phyloP scores from a whole-genome alignment of 2,113 vertebrate species.

The Trematomus loennbergii region DNA sequence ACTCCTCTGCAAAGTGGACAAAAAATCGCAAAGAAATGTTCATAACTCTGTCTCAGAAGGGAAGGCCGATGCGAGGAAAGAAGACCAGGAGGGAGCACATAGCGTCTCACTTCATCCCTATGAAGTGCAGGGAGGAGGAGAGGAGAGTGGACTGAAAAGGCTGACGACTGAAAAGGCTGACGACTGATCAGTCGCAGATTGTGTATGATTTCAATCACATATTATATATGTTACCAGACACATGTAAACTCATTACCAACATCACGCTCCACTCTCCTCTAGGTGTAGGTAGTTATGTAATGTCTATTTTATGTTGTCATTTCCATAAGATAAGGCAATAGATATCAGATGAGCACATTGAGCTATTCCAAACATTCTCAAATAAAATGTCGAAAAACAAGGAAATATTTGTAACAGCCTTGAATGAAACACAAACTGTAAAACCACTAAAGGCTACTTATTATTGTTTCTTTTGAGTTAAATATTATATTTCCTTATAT shows the following conservation, averaged over 20 bases:
- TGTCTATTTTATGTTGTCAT: constrained; percentile 17
- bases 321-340: constrained; percentile 17
- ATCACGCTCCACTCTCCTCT: constrained; percentile 43
- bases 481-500: constrained; percentile 61
- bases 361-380: constrained; percentile 10
- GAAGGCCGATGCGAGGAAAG: constrained; percentile 90
- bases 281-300: constrained; percentile 31
- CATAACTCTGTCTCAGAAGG: constrained; percentile 94
- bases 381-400: constrained; percentile 22
- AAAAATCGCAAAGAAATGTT: constrained; percentile 95
- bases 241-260: constrained; percentile 53
- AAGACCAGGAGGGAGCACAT: constrained; percentile 94
- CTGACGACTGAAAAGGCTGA: constrained; percentile 17
- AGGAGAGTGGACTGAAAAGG: constrained; percentile 71
- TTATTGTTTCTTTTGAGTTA: constrained; percentile 58
- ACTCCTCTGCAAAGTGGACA: constrained; percentile 95
- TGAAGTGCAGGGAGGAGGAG: constrained; percentile 84
- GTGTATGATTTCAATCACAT: constrained; percentile 46
- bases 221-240: constrained; percentile 51
- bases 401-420: constrained; percentile 39
- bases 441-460: constrained; percentile 30
- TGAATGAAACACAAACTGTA: constrained; percentile 18
- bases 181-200: not conserved
- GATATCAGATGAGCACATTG: constrained; percentile 10
- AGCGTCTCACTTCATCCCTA: constrained; percentile 96